phyloP scores from a whole-genome alignment of 2,888 invertebrate genomes.

The Lutraria lutraria region DNA sequence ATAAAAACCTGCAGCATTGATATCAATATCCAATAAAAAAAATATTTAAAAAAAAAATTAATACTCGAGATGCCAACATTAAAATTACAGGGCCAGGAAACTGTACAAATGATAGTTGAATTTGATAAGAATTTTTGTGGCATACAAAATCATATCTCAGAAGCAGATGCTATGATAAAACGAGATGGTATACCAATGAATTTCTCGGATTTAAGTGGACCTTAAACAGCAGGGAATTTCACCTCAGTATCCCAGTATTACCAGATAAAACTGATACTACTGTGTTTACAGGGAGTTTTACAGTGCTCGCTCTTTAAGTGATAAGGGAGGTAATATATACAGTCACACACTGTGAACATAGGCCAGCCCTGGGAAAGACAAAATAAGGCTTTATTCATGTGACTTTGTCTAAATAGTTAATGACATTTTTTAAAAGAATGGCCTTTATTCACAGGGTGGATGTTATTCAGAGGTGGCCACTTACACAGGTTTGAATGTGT shows the following conservation, averaged over 20 bases:
- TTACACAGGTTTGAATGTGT: too few species aligned
- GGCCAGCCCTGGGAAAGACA: neutral
- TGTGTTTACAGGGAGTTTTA: neutral
- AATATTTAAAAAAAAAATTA: neutral
- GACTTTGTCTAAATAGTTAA: neutral
- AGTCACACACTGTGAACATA: too few species aligned
- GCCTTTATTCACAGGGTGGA: too few species aligned
- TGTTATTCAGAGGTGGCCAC: too few species aligned
- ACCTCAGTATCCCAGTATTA: neutral
- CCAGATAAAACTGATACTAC: neutral
- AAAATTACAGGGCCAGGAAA: neutral
- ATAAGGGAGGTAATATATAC: neutral
- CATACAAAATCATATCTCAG: slow-evolving; percentile 1
- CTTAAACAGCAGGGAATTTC: neutral
- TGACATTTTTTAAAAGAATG: too few species aligned
- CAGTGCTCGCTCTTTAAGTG: neutral
- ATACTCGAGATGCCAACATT: neutral
- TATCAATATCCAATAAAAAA: slow-evolving; percentile 13
- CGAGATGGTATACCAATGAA: neutral
- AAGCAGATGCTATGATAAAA: slow-evolving; percentile 22
- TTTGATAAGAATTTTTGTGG: neutral
- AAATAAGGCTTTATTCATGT: neutral
- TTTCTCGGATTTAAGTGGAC: neutral
- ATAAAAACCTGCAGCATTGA: neutral
- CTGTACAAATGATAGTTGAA: neutral